A percentile compares a stretch with the other conserved stretches of the same genome.
Conservation (phyloP, 2,888 invertebrate genomes). For the Drosophila pseudotalamancana region DNA sequence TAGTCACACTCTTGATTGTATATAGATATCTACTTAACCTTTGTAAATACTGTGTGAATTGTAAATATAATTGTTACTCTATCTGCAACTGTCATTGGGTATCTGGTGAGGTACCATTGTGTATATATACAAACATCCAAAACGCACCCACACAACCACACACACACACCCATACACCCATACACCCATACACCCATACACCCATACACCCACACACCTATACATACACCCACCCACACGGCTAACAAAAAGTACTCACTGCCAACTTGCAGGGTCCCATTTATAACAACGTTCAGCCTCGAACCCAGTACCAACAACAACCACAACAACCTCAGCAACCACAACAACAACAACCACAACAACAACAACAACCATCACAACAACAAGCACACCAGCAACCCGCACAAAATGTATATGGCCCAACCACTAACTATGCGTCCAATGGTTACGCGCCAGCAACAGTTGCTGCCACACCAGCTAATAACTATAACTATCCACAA, state of each 20-base stretch:
- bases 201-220: conserved; percentile 2
- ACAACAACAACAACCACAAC: conserved; percentile 34
- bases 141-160: not conserved
- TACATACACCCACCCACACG: conserved; percentile 13
- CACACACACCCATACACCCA: conserved; percentile 7
- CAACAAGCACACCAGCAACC: conserved; percentile 49
- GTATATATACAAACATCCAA: conserved; percentile 16
- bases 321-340: conserved; percentile 31
- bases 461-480: conserved; percentile 49
- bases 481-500: conserved; percentile 62
- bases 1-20: conserved; percentile 10
- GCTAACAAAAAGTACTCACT: conserved; percentile 45
- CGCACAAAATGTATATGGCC: conserved; percentile 64
- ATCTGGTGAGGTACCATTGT: conserved; percentile 46
- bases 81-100: conserved; percentile 52
- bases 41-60: conserved; percentile 49
- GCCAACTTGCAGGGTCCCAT: conserved; percentile 77
- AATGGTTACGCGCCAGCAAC: conserved; percentile 41
- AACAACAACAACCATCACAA: conserved; percentile 37
- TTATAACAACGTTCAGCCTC: conserved; percentile 78
- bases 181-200: conserved; percentile 8
- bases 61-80: conserved; percentile 67
- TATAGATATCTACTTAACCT: conserved; percentile 21
- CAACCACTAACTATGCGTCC: conserved; percentile 50
- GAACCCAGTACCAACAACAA: conserved; percentile 48